These are phyloP conservation scores for Strongylocentrotus purpuratus DNA, from an alignment of 35 echinoderm and acorn worm genomes.

Conservation along the genomic window DNA sequence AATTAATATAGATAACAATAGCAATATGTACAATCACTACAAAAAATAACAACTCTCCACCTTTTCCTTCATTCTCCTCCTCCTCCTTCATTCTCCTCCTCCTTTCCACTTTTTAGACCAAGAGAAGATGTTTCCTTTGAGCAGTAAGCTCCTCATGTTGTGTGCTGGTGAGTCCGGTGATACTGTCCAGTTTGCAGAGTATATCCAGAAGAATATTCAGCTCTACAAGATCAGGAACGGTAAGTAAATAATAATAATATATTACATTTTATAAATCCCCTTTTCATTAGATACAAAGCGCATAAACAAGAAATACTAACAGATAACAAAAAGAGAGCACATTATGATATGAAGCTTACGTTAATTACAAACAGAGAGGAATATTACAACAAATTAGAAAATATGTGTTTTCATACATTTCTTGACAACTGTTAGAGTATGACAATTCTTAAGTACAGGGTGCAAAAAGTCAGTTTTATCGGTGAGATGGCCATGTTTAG, in stretches of 20 bases:
- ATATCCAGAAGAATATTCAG: constrained; percentile 92
- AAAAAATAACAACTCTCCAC: neutral
- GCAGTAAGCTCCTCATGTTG: constrained; percentile 87
- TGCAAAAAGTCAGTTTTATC: too few species aligned
- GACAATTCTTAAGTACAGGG: too few species aligned
- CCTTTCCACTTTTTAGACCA: constrained; percentile 65
- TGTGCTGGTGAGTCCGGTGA: constrained; percentile 90
- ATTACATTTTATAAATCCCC: neutral
- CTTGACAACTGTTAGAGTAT: too few species aligned
- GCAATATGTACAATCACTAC: too few species aligned
- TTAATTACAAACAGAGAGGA: too few species aligned
- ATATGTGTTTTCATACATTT: too few species aligned
- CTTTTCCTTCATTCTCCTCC: neutral
- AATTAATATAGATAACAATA: too few species aligned
- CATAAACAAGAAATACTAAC: too few species aligned
- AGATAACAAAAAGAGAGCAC: neutral
- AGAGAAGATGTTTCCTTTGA: constrained; percentile 96
- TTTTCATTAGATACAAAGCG: neutral
- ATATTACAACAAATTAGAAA: too few species aligned
- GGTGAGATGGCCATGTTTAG: too few species aligned
- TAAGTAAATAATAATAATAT: constrained; percentile 40
- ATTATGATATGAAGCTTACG: neutral
- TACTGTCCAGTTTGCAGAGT: constrained; percentile 97
- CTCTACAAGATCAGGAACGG: constrained; percentile 99
- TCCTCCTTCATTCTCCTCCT: neutral